phyloP scores from a whole-genome alignment of 2,888 invertebrate genomes.

The Kuschelorhynchus macadamiae region DNA sequence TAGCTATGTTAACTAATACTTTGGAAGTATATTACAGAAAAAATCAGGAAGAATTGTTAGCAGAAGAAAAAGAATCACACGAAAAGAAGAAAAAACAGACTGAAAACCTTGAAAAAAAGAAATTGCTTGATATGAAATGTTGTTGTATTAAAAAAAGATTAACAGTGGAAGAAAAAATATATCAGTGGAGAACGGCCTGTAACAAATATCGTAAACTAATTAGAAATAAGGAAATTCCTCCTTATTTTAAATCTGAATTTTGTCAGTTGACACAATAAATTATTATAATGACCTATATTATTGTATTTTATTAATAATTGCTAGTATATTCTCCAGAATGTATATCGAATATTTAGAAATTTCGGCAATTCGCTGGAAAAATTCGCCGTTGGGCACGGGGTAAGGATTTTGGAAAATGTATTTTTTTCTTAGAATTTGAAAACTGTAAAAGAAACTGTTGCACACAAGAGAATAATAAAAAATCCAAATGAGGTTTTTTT shows the following conservation, averaged over 20 bases:
- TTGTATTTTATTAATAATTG: too few species aligned
- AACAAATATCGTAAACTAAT: conserved; percentile 49
- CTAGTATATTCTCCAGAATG: too few species aligned
- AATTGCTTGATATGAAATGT: conserved; percentile 27
- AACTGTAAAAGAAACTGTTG: too few species aligned
- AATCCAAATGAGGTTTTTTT: too few species aligned
- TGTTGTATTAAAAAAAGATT: conserved; percentile 43
- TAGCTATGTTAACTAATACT: conserved; percentile 5
- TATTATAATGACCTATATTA: too few species aligned
- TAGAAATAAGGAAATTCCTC: conserved; percentile 46
- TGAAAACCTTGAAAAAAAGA: conserved; percentile 20
- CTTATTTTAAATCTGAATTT: conserved; percentile 57
- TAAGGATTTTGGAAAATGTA: too few species aligned
- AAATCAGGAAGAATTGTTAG: conserved; percentile 10
- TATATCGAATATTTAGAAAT: too few species aligned
- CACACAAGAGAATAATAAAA: too few species aligned
- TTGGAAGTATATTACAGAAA: conserved; percentile 14
- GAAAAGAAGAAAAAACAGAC: conserved; percentile 9
- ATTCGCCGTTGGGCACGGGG: too few species aligned
- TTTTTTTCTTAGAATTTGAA: too few species aligned
- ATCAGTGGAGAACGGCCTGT: conserved; percentile 50
- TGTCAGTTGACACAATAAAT: conserved; percentile 40
- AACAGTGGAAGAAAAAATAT: conserved; percentile 51
- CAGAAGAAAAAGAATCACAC: background rate
- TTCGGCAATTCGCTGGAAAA: too few species aligned